These are phyloP conservation scores for Urocyon cinereoargenteus DNA, from an alignment of 2,797 vertebrate genomes.

Conservation along the genomic window DNA sequence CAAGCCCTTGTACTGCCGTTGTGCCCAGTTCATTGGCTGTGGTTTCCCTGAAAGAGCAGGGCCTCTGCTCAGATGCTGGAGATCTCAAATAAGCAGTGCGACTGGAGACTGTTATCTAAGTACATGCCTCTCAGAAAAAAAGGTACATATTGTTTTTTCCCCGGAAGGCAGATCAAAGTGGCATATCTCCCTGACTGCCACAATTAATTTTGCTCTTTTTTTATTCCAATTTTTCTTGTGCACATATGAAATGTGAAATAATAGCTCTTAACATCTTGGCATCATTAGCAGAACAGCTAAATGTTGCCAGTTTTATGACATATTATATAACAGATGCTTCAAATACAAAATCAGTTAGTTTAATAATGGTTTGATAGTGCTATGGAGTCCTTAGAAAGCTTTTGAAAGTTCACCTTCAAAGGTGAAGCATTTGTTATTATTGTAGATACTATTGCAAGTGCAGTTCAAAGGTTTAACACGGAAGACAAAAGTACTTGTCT, in stretches of 20 bases:
- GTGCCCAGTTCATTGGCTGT: background rate
- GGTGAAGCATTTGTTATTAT: background rate
- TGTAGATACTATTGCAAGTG: background rate
- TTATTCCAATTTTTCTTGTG: background rate
- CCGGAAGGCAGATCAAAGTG: background rate
- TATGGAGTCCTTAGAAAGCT: background rate
- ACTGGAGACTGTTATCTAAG: background rate
- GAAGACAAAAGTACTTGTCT: background rate
- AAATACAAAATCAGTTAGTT: background rate
- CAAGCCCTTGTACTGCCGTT: accelerated
- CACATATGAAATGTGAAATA: background rate
- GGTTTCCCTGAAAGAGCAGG: background rate
- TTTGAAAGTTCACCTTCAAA: background rate
- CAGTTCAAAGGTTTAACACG: background rate
- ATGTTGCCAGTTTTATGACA: background rate
- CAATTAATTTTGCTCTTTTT: background rate
- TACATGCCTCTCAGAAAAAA: background rate
- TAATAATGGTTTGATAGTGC: background rate
- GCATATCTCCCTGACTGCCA: background rate
- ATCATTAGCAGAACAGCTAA: background rate
- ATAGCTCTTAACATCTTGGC: background rate
- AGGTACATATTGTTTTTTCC: background rate
- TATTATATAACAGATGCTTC: background rate
- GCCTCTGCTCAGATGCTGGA: background rate
- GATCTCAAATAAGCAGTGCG: background rate